phyloP scores from a whole-genome alignment of 2,888 invertebrate species.

The Pteria penguin region DNA sequence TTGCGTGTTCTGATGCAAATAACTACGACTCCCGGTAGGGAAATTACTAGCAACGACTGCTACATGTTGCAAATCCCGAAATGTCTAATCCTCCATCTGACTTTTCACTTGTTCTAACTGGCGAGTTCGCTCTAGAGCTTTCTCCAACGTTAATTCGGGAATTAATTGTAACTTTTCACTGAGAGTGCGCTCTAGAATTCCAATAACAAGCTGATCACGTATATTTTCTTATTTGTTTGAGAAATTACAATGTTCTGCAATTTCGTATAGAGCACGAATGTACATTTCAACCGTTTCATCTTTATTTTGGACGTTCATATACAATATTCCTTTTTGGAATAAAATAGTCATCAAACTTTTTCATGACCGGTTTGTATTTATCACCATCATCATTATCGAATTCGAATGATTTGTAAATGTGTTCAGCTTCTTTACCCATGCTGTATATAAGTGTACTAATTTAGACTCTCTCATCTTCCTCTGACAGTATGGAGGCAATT shows the following conservation, averaged over 20 bases:
- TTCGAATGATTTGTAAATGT: conserved; percentile 27
- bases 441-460: conserved; percentile 32
- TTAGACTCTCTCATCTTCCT: no score
- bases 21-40: not conserved
- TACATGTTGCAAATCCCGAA: not conserved
- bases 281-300: conserved; percentile 38
- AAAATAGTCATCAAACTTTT: conserved; percentile 41
- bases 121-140: conserved; percentile 12
- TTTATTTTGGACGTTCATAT: conserved; percentile 29
- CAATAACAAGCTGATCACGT: conserved; percentile 29
- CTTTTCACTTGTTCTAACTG: conserved; percentile 27
- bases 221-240: conserved; percentile 19
- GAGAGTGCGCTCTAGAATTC: conserved; percentile 21
- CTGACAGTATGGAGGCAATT: no score
- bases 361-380: conserved; percentile 28
- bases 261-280: conserved; percentile 30
- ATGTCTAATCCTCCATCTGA: conserved; percentile 12
- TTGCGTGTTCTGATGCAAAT: not conserved
- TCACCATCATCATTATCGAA: conserved; percentile 14
- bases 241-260: conserved; percentile 42
- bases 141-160: conserved; percentile 20
- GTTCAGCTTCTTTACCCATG: conserved; percentile 40
- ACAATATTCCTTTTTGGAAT: conserved; percentile 41
- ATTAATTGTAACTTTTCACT: conserved; percentile 30
- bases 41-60: not conserved